phyloP scores from a whole-genome alignment of 2,113 vertebrate genomes.

The Centrocercus urophasianus region DNA sequence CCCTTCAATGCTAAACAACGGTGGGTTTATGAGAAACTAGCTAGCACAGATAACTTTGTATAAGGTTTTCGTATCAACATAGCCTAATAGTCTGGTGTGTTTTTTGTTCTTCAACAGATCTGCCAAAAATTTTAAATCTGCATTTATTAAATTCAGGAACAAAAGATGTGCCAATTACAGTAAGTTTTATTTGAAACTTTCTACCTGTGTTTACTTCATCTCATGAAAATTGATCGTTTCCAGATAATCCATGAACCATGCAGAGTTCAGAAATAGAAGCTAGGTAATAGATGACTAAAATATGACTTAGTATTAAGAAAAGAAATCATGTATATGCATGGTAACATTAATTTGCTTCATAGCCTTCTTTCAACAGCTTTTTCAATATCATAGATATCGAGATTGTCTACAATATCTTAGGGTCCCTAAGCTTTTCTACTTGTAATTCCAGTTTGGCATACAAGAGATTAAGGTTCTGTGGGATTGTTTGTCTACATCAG shows the following conservation, averaged over 20 bases:
- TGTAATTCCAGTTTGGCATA: neutral
- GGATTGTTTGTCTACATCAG: neutral
- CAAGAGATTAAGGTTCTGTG: neutral
- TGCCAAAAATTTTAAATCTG: conserved; percentile 95
- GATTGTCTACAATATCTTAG: neutral
- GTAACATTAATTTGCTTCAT: neutral
- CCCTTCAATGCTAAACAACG: neutral
- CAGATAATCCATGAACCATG: neutral
- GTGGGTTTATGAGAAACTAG: neutral
- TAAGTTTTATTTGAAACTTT: conserved; percentile 78
- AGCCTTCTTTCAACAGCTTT: neutral
- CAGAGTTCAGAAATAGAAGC: neutral
- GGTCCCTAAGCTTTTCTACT: neutral
- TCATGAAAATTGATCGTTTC: neutral
- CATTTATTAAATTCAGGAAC: conserved; percentile 98
- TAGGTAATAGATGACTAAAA: neutral
- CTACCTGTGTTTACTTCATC: conserved; percentile 9
- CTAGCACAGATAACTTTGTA: neutral
- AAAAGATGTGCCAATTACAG: conserved; percentile 98
- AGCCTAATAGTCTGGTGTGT: conserved; percentile 35
- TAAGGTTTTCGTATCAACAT: neutral
- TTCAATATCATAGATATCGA: neutral
- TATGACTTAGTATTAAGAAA: neutral
- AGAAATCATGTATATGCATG: neutral
- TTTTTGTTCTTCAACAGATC: conserved; percentile 84